These are phyloP conservation scores for Odontomyia ornata DNA, from an alignment of 2,888 invertebrate genomes.

Conservation along the genomic window DNA sequence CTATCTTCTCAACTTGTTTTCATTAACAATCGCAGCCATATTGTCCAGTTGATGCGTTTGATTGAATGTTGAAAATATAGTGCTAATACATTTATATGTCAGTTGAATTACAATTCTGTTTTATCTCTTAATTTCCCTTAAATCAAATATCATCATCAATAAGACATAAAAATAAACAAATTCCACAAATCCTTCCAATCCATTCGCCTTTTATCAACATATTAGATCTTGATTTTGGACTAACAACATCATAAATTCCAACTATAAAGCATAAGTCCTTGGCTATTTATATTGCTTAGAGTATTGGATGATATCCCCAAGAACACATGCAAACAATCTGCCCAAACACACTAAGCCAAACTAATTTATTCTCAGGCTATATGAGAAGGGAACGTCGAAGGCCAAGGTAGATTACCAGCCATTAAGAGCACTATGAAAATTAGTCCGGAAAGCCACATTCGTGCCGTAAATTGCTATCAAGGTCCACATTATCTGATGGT, in stretches of 20 bases:
- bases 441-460: not conserved
- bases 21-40: no score
- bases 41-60: no score
- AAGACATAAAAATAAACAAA: no score
- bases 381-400: not conserved
- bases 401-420: constrained; percentile 1
- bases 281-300: not conserved
- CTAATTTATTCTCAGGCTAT: not conserved
- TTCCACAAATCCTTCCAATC: no score
- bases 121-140: no score
- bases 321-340: not conserved
- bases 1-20: no score
- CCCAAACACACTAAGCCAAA: not conserved
- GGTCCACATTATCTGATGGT: constrained; percentile 3
- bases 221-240: not conserved
- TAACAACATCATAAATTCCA: not conserved
- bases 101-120: no score
- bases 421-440: constrained; percentile 7
- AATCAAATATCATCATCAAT: no score
- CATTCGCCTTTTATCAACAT: no score
- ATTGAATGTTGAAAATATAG: no score
- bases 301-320: not conserved
- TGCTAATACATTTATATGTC: no score
- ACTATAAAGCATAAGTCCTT: not conserved
- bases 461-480: constrained; percentile 2